These are phyloP conservation scores for Sminthurides aquaticus DNA, from an alignment of 2,888 invertebrate genomes.

Conservation along the genomic window DNA sequence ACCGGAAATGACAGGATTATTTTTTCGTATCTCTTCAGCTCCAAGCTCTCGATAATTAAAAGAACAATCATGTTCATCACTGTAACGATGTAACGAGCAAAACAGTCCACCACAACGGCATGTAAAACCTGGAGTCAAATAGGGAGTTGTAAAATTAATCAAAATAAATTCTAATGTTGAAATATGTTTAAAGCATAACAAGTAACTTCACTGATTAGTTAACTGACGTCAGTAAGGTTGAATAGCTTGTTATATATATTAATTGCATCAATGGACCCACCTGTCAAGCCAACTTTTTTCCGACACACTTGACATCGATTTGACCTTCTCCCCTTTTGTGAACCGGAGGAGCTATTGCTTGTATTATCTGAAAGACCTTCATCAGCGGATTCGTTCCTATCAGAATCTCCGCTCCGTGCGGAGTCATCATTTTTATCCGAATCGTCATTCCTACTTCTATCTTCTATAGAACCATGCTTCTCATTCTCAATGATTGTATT, in stretches of 20 bases:
- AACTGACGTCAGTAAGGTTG: too few relatives aligned
- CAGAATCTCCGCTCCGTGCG: conserved; percentile 16
- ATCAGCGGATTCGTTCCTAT: conserved; percentile 8
- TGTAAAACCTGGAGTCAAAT: conserved; percentile 81
- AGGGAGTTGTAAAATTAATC: too few relatives aligned
- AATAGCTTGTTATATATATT: too few relatives aligned
- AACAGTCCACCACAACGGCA: conserved; percentile 97
- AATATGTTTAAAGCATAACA: not conserved
- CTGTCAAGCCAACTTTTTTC: conserved; percentile 99
- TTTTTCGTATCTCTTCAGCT: conserved; percentile 96
- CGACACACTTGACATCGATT: conserved; percentile 97
- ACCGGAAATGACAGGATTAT: conserved; percentile 97
- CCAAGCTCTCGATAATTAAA: conserved; percentile 98
- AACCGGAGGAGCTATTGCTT: conserved; percentile 26
- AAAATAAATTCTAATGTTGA: too few relatives aligned
- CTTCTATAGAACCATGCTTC: too few relatives aligned
- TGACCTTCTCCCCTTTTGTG: conserved; percentile 66
- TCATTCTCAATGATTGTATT: too few relatives aligned
- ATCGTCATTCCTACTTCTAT: not conserved
- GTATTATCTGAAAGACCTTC: conserved; percentile 16
- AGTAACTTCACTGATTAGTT: too few relatives aligned
- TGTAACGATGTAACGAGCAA: conserved; percentile 97
- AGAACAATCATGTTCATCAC: conserved; percentile 97
- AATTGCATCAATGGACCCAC: too few relatives aligned
- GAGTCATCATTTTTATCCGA: conserved; percentile 13